Evolutionary conservation across 1,140 invertebrate genomes (phyloP).

Genomic region (Solen grandis): DNA sequence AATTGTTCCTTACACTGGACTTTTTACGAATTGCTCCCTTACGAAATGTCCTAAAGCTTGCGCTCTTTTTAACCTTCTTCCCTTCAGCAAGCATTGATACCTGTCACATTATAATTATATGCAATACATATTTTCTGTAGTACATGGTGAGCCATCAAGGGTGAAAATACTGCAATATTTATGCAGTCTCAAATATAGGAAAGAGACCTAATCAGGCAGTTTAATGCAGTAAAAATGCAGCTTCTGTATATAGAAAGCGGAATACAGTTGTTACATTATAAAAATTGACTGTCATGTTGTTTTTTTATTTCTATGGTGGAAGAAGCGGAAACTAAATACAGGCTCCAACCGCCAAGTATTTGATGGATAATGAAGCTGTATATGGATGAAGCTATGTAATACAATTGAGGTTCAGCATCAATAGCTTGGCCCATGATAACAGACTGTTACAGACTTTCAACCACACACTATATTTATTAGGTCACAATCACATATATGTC

Average conservation of each 20-base stretch:
- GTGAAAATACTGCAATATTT: background rate
- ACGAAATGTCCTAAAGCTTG: constrained; percentile 53
- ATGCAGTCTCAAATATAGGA: constrained; percentile 16
- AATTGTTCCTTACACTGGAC: constrained; percentile 29
- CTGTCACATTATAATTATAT: constrained; percentile 8
- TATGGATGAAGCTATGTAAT: too few relatives aligned
- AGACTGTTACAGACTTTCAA: too few relatives aligned
- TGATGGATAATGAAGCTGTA: too few relatives aligned
- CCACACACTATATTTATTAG: too few relatives aligned
- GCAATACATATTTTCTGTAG: background rate
- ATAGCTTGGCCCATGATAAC: too few relatives aligned
- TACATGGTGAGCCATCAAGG: background rate
- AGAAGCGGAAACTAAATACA: too few relatives aligned
- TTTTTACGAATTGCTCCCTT: constrained; percentile 31
- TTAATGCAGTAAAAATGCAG: background rate
- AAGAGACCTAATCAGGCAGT: background rate
- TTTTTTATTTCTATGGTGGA: too few relatives aligned
- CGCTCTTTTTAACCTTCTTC: constrained; percentile 54
- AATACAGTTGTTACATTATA: constrained; percentile 13
- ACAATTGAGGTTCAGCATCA: too few relatives aligned
- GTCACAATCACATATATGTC: too few relatives aligned
- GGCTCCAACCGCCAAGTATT: too few relatives aligned
- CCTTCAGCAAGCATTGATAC: background rate
- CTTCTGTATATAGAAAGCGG: constrained; percentile 11
- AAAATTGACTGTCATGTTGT: too few relatives aligned